Conservation (phyloP, 2,888 invertebrate species). For the Aspidiotus rigidus region DNA sequence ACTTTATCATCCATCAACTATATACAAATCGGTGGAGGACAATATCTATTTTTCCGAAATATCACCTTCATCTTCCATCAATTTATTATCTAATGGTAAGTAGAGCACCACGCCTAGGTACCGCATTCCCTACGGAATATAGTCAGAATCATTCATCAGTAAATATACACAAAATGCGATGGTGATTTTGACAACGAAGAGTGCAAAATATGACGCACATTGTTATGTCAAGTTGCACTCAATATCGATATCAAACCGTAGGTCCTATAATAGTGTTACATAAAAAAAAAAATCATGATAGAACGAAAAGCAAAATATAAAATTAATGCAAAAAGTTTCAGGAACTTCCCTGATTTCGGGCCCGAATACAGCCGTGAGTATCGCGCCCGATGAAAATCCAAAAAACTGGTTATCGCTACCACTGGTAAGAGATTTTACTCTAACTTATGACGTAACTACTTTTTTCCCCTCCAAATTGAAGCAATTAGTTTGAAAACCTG, state of each 20-base stretch:
- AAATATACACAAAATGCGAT: neutral
- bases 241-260: no score
- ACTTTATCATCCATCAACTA: no score
- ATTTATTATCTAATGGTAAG: constrained; percentile 15
- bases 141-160: no score
- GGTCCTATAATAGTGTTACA: no score
- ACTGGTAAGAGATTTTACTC: neutral
- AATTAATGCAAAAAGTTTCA: neutral
- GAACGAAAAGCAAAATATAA: neutral
- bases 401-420: neutral
- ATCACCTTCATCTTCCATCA: constrained; percentile 22
- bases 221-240: no score
- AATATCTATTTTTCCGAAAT: constrained; percentile 30
- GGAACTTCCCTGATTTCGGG: neutral
- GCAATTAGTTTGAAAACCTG: neutral
- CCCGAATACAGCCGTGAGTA: neutral
- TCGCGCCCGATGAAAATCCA: neutral
- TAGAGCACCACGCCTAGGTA: neutral
- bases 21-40: constrained; percentile 18
- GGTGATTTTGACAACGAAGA: no score
- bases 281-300: no score
- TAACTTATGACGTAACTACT: neutral
- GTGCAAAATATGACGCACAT: no score
- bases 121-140: no score
- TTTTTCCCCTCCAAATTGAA: neutral